These are phyloP conservation scores for Drosophila rubida DNA, from an alignment of 2,888 invertebrate species.

Conservation along the genomic window DNA sequence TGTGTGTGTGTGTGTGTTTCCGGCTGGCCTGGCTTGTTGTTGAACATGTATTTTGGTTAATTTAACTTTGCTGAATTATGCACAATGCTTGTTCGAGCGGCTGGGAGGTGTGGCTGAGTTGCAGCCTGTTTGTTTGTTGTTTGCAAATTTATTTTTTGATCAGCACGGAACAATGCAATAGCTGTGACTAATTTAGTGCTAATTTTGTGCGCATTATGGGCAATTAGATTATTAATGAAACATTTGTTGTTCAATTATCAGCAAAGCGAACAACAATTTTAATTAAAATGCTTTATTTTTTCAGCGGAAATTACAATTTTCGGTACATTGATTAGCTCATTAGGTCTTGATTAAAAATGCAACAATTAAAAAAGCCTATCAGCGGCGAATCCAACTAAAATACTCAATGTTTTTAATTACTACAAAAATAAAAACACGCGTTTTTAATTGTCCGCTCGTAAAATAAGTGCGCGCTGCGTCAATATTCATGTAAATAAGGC, in stretches of 20 bases:
- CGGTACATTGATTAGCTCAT: slow-evolving; percentile 69
- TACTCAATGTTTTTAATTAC: slow-evolving; percentile 60
- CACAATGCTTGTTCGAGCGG: slow-evolving; percentile 47
- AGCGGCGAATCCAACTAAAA: slow-evolving; percentile 23
- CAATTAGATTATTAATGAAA: slow-evolving; percentile 79
- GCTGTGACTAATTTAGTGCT: slow-evolving; percentile 76
- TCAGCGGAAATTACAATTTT: slow-evolving; percentile 63
- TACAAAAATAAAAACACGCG: slow-evolving; percentile 17
- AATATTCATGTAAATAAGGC: slow-evolving; percentile 13
- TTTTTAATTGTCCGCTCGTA: slow-evolving; percentile 41
- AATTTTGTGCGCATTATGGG: slow-evolving; percentile 74
- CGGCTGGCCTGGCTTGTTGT: slow-evolving; percentile 60
- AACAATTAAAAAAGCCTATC: slow-evolving; percentile 39
- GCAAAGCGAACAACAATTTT: slow-evolving; percentile 52
- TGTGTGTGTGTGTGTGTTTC: slow-evolving; percentile 46
- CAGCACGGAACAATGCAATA: slow-evolving; percentile 49
- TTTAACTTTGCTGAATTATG: slow-evolving; percentile 81
- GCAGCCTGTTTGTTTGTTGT: slow-evolving; percentile 35
- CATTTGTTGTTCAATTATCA: slow-evolving; percentile 74
- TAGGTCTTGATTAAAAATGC: slow-evolving; percentile 68
- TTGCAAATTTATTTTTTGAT: slow-evolving; percentile 67
- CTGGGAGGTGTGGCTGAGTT: slow-evolving; percentile 6
- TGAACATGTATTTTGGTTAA: slow-evolving; percentile 78
- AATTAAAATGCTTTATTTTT: slow-evolving; percentile 62
- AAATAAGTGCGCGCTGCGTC: not conserved